phyloP scores from a whole-genome alignment of 2,797 vertebrate genomes.

The Pangasius mekongensis region DNA sequence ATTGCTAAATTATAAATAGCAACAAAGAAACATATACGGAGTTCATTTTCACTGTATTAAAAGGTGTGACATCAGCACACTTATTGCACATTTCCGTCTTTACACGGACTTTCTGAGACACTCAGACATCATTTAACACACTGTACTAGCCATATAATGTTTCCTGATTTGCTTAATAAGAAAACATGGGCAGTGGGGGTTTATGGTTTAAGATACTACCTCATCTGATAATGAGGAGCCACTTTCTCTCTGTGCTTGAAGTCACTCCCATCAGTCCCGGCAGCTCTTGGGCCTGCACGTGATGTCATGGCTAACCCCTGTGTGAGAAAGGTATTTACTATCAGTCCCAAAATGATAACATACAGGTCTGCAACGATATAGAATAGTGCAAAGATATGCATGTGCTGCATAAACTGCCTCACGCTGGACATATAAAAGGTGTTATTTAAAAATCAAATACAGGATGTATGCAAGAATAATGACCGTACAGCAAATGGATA shows the following conservation, averaged over 20 bases:
- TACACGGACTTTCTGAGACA: background rate
- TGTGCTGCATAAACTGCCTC: too few relatives aligned
- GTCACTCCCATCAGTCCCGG: slow-evolving; percentile 84
- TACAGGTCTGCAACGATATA: background rate
- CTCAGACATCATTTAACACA: background rate
- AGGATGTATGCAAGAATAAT: slow-evolving; percentile 16
- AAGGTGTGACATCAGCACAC: background rate
- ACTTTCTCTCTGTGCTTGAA: slow-evolving; percentile 85
- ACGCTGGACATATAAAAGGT: background rate
- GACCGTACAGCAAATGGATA: background rate
- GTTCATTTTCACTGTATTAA: background rate
- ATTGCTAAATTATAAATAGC: too few relatives aligned
- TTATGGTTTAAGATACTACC: slow-evolving; percentile 60
- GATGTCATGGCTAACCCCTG: slow-evolving; percentile 81
- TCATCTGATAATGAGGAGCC: slow-evolving; percentile 90
- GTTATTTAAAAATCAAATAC: background rate
- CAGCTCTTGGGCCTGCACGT: slow-evolving; percentile 81
- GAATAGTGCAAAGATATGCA: background rate
- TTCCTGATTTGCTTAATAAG: background rate
- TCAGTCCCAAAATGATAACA: slow-evolving; percentile 1
- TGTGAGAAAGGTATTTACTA: slow-evolving; percentile 1
- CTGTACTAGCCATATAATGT: background rate
- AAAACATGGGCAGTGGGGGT: background rate
- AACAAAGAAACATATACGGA: background rate
- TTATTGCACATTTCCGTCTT: background rate